phyloP scores from a whole-genome alignment of 2,797 vertebrate species.

The Anguilla megastoma region DNA sequence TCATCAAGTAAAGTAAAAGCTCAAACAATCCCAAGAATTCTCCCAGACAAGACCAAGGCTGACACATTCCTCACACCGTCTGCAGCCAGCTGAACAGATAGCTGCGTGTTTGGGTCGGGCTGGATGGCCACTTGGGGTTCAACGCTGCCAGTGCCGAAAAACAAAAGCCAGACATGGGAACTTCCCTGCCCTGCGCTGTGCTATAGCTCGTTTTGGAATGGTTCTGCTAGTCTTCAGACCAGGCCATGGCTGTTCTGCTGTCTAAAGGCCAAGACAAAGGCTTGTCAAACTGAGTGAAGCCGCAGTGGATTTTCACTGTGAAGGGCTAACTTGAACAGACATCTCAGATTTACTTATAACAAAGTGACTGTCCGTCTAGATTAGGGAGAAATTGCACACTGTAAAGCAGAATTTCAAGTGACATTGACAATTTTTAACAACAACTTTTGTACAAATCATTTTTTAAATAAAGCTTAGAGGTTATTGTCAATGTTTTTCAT shows the following conservation, averaged over 20 bases:
- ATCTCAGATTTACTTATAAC: not conserved
- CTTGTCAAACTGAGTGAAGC: not conserved
- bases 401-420: not conserved
- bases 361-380: not conserved
- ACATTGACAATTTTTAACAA: not conserved
- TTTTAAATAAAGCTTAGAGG: not conserved
- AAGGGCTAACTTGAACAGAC: not conserved
- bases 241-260: too few species aligned
- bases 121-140: not conserved
- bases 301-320: not conserved
- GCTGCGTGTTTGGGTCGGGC: not conserved
- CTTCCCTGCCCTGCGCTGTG: not conserved
- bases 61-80: conserved; percentile 11
- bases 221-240: not conserved
- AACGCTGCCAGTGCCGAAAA: not conserved
- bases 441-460: not conserved
- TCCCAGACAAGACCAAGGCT: not conserved
- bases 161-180: not conserved
- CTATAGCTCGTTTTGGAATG: not conserved
- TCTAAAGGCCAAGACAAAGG: not conserved
- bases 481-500: not conserved
- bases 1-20: conserved; percentile 1
- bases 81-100: not conserved
- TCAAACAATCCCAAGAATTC: not conserved
- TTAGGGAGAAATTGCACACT: not conserved